Conservation (phyloP, 2,113 vertebrate genomes). For the Pyxicephalus adspersus region DNA sequence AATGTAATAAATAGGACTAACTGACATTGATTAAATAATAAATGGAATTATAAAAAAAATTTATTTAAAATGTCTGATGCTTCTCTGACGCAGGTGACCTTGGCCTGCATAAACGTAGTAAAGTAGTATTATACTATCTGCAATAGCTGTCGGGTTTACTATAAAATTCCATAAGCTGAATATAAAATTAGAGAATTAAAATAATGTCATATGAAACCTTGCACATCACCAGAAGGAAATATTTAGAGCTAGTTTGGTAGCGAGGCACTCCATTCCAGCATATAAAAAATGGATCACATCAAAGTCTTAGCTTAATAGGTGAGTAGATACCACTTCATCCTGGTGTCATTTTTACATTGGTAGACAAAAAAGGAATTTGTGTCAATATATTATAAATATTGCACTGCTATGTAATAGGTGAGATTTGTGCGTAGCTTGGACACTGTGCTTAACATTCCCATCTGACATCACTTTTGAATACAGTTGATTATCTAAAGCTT, state of each 20-base stretch:
- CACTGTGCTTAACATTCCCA: no score
- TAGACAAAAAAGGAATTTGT: no score
- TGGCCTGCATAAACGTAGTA: background rate
- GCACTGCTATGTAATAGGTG: no score
- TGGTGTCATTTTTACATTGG: no score
- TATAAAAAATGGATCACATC: slow-evolving; percentile 41
- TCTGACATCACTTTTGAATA: no score
- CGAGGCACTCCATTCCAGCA: slow-evolving; percentile 15
- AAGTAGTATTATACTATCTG: background rate
- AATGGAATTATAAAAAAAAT: no score
- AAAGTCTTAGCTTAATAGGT: slow-evolving; percentile 21
- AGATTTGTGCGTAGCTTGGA: no score
- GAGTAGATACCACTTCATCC: background rate
- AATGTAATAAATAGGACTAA: no score
- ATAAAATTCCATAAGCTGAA: background rate
- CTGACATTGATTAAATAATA: no score
- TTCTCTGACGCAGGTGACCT: background rate
- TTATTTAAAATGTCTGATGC: no score
- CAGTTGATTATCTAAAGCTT: no score
- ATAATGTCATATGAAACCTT: slow-evolving; percentile 12
- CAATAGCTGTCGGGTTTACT: background rate
- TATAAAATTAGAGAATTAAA: slow-evolving; percentile 35
- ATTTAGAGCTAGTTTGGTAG: background rate
- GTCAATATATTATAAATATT: no score
- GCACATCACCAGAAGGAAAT: fast-evolving